Evolutionary conservation across 2,797 vertebrate genomes (phyloP).

Genomic region (Ctenopoma multispine): DNA sequence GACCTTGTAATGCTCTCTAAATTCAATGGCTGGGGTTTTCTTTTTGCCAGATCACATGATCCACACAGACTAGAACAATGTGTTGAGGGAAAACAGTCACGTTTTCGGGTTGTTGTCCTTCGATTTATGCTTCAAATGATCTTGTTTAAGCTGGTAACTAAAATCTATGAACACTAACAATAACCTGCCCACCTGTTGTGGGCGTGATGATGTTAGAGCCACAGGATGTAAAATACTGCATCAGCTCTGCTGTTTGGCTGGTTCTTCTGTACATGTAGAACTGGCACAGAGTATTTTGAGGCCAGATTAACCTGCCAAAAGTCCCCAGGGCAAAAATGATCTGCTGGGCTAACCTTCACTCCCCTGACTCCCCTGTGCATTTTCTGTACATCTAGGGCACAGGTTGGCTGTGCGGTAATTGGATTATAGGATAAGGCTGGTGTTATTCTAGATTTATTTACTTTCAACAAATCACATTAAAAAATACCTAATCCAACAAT

Average conservation of each 20-base stretch:
- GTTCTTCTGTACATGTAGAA: no score
- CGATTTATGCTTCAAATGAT: neutral
- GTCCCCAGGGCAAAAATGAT: neutral
- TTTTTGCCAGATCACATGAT: constrained; percentile 43
- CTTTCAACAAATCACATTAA: neutral
- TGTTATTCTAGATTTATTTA: neutral
- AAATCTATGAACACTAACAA: neutral
- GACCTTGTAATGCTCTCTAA: constrained; percentile 12
- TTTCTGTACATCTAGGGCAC: neutral
- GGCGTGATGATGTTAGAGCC: neutral
- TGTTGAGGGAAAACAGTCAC: no score
- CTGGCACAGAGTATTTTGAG: neutral
- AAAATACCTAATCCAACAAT: neutral
- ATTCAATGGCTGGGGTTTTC: constrained; percentile 5
- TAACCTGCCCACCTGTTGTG: constrained; percentile 4
- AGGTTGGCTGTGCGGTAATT: constrained; percentile 7
- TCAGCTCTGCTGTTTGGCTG: no score
- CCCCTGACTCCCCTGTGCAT: no score
- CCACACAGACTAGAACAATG: constrained; percentile 13
- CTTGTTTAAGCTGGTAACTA: neutral
- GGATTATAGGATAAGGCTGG: constrained; percentile 5
- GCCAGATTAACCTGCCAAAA: neutral
- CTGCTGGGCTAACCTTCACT: neutral
- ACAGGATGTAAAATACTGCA: no score
- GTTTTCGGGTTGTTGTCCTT: neutral